Conservation (phyloP, 2,888 invertebrate genomes). For the Polyommatus iphigenia region DNA sequence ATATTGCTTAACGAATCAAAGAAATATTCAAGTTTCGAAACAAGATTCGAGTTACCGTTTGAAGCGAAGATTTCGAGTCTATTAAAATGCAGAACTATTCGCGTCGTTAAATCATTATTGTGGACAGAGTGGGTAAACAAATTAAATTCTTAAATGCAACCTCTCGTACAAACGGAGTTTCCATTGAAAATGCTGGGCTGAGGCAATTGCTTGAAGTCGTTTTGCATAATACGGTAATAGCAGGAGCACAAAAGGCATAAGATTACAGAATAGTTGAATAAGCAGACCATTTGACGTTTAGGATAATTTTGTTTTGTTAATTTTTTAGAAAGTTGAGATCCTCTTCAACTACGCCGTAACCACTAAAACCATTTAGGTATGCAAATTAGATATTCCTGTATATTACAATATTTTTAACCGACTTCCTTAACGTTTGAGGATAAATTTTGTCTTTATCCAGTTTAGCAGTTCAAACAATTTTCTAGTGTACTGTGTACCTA, state of each 20-base stretch:
- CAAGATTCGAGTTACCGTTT: neutral
- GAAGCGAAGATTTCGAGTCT: neutral
- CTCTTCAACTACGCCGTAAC: neutral
- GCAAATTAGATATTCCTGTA: too few relatives aligned
- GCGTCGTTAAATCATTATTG: slow-evolving; percentile 42
- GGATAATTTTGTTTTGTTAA: slow-evolving; percentile 15
- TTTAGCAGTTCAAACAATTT: neutral
- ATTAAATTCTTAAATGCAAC: slow-evolving; percentile 51
- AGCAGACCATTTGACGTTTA: slow-evolving; percentile 33
- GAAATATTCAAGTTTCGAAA: neutral
- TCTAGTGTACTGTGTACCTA: too few relatives aligned
- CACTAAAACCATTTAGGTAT: too few relatives aligned
- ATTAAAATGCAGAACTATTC: slow-evolving; percentile 17
- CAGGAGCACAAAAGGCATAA: slow-evolving; percentile 62
- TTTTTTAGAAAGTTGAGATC: neutral
- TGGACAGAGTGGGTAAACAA: slow-evolving; percentile 44
- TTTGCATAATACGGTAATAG: slow-evolving; percentile 75
- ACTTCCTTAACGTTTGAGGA: neutral
- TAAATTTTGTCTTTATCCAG: neutral
- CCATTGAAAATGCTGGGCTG: slow-evolving; percentile 62
- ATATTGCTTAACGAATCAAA: neutral
- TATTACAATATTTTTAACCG: too few relatives aligned
- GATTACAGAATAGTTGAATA: slow-evolving; percentile 34
- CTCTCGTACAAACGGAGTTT: slow-evolving; percentile 50
- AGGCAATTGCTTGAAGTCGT: slow-evolving; percentile 66